A percentile compares a stretch with the other conserved stretches of the same genome.
Conservation (phyloP, 1,140 invertebrate species). For the Oedothorax gibbosus region DNA sequence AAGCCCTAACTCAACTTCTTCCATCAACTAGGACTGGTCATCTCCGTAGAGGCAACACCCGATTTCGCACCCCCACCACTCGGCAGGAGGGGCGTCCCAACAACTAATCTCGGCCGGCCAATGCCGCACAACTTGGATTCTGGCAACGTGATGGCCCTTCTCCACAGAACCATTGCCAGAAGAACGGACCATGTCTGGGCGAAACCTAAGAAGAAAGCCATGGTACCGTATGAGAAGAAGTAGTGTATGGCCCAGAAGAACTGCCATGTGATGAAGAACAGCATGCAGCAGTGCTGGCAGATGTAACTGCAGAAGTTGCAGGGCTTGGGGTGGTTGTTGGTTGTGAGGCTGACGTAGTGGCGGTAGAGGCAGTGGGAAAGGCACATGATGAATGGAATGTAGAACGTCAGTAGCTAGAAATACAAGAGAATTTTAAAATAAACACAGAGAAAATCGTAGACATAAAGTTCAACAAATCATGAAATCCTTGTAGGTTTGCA, state of each 20-base stretch:
- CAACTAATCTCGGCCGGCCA: background rate
- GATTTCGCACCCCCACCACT: background rate
- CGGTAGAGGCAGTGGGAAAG: constrained; percentile 75
- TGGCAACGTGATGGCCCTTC: constrained; percentile 67
- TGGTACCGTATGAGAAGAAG: constrained; percentile 84
- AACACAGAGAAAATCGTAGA: too few relatives aligned
- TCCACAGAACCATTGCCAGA: constrained; percentile 77
- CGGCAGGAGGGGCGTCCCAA: constrained; percentile 38
- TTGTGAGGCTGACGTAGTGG: constrained; percentile 68
- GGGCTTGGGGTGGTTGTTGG: constrained; percentile 17
- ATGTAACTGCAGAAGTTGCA: constrained; percentile 63
- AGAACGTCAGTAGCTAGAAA: constrained; percentile 75
- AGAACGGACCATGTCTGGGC: constrained; percentile 83
- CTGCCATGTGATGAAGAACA: constrained; percentile 76
- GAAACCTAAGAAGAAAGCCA: constrained; percentile 82
- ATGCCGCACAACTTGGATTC: constrained; percentile 13
- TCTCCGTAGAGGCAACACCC: background rate
- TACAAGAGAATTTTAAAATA: background rate
- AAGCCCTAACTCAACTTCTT: background rate
- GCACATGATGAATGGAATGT: constrained; percentile 79
- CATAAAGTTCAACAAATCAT: too few relatives aligned
- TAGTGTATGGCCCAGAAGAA: constrained; percentile 75
- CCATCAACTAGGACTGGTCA: constrained; percentile 42
- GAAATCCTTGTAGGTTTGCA: too few relatives aligned
- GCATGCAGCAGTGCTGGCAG: constrained; percentile 71